A percentile compares a stretch with the other conserved stretches of the same genome.
phyloP scores from a whole-genome alignment of 2,888 invertebrate genomes.

The Periphyllus acericola region DNA sequence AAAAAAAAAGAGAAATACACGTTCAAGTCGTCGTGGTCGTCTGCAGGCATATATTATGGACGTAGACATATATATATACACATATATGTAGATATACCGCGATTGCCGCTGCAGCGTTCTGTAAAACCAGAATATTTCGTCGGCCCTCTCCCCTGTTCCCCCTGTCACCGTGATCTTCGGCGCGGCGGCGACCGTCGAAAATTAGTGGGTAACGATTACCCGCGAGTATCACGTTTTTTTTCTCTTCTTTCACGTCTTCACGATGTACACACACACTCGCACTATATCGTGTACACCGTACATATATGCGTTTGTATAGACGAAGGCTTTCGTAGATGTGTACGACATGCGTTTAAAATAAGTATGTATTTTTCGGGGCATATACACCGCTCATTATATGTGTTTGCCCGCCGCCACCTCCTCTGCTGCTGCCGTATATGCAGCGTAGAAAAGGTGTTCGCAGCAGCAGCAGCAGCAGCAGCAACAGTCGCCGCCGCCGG shows the following conservation, averaged over 20 bases:
- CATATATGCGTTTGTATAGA: too few relatives aligned
- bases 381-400: not conserved
- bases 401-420: not conserved
- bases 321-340: not conserved
- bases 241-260: not conserved
- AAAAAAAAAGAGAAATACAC: constrained; percentile 14
- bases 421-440: not conserved
- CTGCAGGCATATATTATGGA: too few relatives aligned
- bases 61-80: too few relatives aligned
- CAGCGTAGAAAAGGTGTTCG: constrained; percentile 3
- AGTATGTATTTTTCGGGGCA: constrained; percentile 34
- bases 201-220: constrained; percentile 50
- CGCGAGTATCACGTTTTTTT: constrained; percentile 47
- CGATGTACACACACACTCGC: not conserved
- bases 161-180: not conserved
- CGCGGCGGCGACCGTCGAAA: constrained; percentile 26
- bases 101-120: too few relatives aligned
- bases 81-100: not conserved
- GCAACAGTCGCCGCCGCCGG: constrained; percentile 1
- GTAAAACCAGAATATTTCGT: constrained; percentile 36
- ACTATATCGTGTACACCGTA: not conserved
- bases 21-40: not conserved
- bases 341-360: constrained; percentile 40
- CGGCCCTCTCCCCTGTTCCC: not conserved
- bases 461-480: not conserved